Conservation (phyloP, 2,888 invertebrate species). For the Polietes domitor region DNA sequence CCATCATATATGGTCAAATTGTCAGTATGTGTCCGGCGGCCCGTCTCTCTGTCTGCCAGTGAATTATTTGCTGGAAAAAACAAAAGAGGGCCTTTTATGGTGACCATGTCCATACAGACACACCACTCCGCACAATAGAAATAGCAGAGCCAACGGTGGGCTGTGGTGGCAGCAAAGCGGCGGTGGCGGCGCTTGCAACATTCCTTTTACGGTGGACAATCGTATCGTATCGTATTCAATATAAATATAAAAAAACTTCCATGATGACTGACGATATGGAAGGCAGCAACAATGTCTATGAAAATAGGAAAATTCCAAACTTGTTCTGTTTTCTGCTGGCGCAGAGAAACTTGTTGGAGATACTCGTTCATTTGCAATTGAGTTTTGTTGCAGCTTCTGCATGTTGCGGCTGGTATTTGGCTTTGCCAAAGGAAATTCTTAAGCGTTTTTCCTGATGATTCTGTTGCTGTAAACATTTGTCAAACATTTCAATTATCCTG, state of each 20-base stretch:
- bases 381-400: no score
- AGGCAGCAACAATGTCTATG: not conserved
- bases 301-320: not conserved
- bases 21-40: conserved; percentile 33
- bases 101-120: not conserved
- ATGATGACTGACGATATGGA: conserved; percentile 25
- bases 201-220: conserved; percentile 36
- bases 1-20: conserved; percentile 29
- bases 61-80: conserved; percentile 30
- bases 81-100: conserved; percentile 29
- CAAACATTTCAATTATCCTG: conserved; percentile 34
- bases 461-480: conserved; percentile 15
- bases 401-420: not conserved
- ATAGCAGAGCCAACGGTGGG: not conserved
- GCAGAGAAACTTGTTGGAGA: conserved; percentile 2
- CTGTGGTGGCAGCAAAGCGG: not conserved
- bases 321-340: not conserved
- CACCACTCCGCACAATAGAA: not conserved
- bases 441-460: not conserved
- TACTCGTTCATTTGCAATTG: not conserved
- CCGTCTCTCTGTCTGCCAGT: conserved; percentile 17
- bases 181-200: conserved; percentile 31
- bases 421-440: conserved; percentile 12
- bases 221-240: conserved; percentile 3
- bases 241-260: not conserved